A percentile compares a stretch with the other conserved stretches of the same genome.
These are phyloP conservation scores for Siphonodentalium dalli DNA, from an alignment of 2,888 invertebrate genomes.

Conservation along the genomic window DNA sequence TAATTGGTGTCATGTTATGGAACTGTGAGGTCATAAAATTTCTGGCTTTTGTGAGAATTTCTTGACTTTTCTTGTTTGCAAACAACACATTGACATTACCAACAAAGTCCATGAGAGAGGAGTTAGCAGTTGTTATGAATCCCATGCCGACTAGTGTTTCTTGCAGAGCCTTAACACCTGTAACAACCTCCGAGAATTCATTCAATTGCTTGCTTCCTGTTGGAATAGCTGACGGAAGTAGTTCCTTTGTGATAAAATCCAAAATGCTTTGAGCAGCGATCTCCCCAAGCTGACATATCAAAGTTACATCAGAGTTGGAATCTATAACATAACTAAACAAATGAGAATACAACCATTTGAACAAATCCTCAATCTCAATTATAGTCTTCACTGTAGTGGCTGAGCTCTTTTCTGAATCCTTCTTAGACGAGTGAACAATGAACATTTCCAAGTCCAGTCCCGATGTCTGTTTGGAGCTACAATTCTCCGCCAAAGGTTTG, in stretches of 20 bases:
- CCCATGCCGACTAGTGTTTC: conserved; percentile 69
- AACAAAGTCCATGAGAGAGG: conserved; percentile 74
- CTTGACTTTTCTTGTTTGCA: conserved; percentile 78
- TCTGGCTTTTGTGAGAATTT: conserved; percentile 75
- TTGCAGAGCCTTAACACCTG: conserved; percentile 75
- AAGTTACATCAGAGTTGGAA: conserved; percentile 20
- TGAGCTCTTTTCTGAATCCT: no score
- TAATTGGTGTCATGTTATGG: conserved; percentile 71
- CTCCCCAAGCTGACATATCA: conserved; percentile 69
- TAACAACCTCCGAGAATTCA: conserved; percentile 72
- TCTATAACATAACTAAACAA: no score
- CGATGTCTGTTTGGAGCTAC: no score
- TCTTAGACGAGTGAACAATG: no score
- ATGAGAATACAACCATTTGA: no score
- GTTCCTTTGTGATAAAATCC: conserved; percentile 75
- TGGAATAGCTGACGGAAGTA: conserved; percentile 80
- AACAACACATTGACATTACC: conserved; percentile 79
- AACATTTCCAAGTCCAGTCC: no score
- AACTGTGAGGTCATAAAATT: conserved; percentile 82
- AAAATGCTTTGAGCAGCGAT: conserved; percentile 71
- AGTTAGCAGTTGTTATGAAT: conserved; percentile 42
- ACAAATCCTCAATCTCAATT: no score
- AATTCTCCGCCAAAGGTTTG: conserved; percentile 71
- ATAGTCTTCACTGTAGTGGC: no score
- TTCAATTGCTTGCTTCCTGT: conserved; percentile 76